Evolutionary conservation across 2,113 vertebrate genomes (phyloP), one percentile per base, ranked within the genome.

Genomic region (Colossoma macropomum): DNA sequence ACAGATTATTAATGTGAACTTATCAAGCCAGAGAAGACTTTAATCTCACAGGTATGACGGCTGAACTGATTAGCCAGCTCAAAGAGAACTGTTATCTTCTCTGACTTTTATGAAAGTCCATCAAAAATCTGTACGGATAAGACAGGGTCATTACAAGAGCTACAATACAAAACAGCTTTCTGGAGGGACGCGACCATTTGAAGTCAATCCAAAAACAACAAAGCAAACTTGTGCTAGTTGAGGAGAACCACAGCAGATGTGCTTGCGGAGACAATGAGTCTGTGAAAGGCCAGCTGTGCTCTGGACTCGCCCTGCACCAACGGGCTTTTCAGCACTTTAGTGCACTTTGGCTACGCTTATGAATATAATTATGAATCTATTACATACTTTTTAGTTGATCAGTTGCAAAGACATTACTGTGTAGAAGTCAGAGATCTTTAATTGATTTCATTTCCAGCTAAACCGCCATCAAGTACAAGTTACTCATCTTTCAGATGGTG

Each of bases 221-320:
- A 86, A 75, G 69, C 69, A 50, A 28, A 73, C 21, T 69, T 85
- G 80, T 87, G 63, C 86, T 63, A 62, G 71, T 76, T 84, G 48
- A 75, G 77, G 45, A 86, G 34, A 81, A 77, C 60, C 79, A 79
- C 65, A 80, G 85, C 83, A 78, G 79, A 84, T 87, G 86, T 85
- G 79, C 81, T 74, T 76, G 50, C 69, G 82, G 80, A 27, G 81
- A 86, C 75, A 89, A 87, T 81, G 62, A 88, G 77, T 69, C 70
- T 81, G 83, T 85, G 78, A 80, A 77, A 76, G 27, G 80, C 85
- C 84, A 89, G 87, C 82, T 85, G 86, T 34, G 8, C 27, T 73
- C 41, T 50, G 32, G 38, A 73, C 71, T 23, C 17, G 7, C 17
- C 66, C 23, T n/a, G 19, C 34, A n/a, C 68, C 68, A 41, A 41